Base-by-base conservation (phyloP, 2,888 invertebrate genomes). In the Incurvaria masculella region DNA sequence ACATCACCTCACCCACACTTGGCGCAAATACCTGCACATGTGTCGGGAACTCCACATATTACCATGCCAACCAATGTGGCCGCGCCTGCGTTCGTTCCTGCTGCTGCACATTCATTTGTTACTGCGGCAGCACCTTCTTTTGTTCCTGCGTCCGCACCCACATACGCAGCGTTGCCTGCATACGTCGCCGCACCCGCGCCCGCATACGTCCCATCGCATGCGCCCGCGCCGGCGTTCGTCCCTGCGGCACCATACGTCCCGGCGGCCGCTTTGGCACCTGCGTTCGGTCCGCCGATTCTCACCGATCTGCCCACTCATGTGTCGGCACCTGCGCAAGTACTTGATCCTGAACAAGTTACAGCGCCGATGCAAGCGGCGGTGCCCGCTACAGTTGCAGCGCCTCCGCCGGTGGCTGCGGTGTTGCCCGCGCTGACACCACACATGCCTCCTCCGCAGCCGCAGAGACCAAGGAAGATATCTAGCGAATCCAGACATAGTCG, bases 401-500 rank as follows among this genome's bases (percentile, higher is more conserved):
- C 54, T 49, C 53, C 56, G 49, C 53, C 57, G 39, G 53, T 49
- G 10, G 46, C 49, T 20, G 52, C 54, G 19, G 4, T 18, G 4
- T 5, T 18, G 6, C 10, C 39, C 21, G 21, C 53, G 49, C 47
- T 51, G 40, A 66, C 66, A 47, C 68, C 69, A 4, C 72, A 6
- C 23, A 26, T 53, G 49, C 47, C 50, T 41, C 54, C 54, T 42
- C 66, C 69, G 2, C 67, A 67, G 48, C 68, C 69, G 5, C 72
- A 71, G 46, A 62, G 68, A 52, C 59, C 68, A 57, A 59, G 69
- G 50, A 69, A 70, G 48, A 11, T 5, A 5, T 14, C 4, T 14
- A 39, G 39, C 39, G 39, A 39, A 14, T 39, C 39, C 4, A 39
- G 39, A 39, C 4, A 14, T 4, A 39, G 4, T 39, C 39, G 39